These are phyloP conservation scores for Enteromius unitaeniatus DNA, from an alignment of 2,797 vertebrate genomes.

Conservation along the genomic window DNA sequence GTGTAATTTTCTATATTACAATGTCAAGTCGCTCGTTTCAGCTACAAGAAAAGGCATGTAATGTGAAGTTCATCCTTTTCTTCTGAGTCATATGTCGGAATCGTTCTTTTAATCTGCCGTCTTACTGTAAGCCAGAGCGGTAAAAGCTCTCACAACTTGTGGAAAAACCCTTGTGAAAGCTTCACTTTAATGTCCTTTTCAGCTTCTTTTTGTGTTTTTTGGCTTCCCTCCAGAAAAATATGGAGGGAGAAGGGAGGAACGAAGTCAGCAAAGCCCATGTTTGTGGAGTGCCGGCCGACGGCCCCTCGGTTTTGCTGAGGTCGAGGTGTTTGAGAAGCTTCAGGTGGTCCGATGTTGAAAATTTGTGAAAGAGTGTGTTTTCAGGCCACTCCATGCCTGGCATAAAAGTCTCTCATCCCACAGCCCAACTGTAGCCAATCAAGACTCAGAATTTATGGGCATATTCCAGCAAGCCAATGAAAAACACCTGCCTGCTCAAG, in stretches of 20 bases:
- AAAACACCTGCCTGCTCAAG: conserved; percentile 73
- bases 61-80: conserved; percentile 40
- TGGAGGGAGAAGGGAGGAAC: conserved; percentile 65
- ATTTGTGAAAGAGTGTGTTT: conserved; percentile 30
- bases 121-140: conserved; percentile 55
- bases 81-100: conserved; percentile 47
- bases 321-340: conserved; percentile 43
- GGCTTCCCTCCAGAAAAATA: conserved; percentile 76
- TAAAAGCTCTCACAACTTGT: conserved; percentile 64
- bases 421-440: conserved; percentile 69
- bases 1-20: conserved; percentile 38
- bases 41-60: conserved; percentile 42
- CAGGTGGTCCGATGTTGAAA: conserved; percentile 47
- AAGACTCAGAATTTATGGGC: conserved; percentile 63
- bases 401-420: conserved; percentile 63
- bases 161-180: conserved; percentile 76
- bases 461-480: conserved; percentile 73
- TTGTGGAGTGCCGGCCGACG: conserved; percentile 73
- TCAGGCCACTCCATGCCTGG: conserved; percentile 51
- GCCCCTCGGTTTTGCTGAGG: conserved; percentile 31
- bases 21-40: conserved; percentile 24
- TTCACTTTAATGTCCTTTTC: conserved; percentile 70
- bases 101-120: conserved; percentile 64
- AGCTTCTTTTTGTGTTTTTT: conserved; percentile 65
- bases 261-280: conserved; percentile 75